A percentile compares a stretch with the other conserved stretches of the same genome.
phyloP scores from a whole-genome alignment of 2,113 vertebrate species.

The Cebidichthys violaceus region DNA sequence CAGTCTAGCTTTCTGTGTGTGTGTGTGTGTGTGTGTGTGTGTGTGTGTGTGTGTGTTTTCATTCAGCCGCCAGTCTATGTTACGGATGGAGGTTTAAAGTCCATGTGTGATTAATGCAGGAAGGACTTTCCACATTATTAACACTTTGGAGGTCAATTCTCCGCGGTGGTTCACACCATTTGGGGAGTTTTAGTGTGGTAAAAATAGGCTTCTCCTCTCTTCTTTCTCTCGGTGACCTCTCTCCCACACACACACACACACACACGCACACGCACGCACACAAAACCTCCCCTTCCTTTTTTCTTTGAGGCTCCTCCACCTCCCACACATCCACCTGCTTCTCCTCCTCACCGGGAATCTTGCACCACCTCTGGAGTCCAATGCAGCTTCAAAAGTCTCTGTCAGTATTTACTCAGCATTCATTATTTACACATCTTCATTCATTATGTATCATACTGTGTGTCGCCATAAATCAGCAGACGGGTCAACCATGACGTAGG shows the following conservation, averaged over 20 bases:
- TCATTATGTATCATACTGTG: background rate
- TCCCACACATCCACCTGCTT: constrained; percentile 34
- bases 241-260: background rate
- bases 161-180: constrained; percentile 33
- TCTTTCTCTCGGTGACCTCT: background rate
- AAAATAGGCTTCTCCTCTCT: constrained; percentile 37
- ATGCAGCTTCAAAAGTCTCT: background rate
- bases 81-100: constrained; percentile 41
- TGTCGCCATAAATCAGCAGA: constrained; percentile 1
- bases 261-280: constrained; percentile 1
- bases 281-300: background rate
- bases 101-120: constrained; percentile 43
- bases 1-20: background rate
- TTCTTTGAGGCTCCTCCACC: constrained; percentile 18
- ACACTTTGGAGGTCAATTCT: constrained; percentile 55
- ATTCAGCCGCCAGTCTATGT: constrained; percentile 18
- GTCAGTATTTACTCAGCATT: background rate
- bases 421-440: background rate
- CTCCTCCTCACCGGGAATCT: background rate
- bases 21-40: background rate
- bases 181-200: constrained; percentile 32
- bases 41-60: constrained; percentile 18
- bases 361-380: background rate
- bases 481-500: background rate
- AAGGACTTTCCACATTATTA: constrained; percentile 67